Evolutionary conservation across 2,888 invertebrate genomes (phyloP).

Genomic region (Drosophila anomelani): DNA sequence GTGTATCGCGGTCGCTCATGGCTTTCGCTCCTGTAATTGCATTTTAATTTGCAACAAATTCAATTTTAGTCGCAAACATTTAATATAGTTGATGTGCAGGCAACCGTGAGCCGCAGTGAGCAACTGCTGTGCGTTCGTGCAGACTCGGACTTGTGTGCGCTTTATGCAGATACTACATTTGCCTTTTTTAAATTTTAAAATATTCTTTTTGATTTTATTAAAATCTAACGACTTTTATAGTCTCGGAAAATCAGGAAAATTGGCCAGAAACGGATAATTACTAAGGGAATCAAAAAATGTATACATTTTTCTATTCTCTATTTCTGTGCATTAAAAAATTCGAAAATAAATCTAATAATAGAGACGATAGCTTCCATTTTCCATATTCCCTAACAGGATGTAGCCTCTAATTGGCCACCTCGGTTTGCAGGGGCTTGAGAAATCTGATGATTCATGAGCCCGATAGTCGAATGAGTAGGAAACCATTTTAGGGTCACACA

Average conservation of each 20-base stretch:
- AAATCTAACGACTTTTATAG: too few species aligned
- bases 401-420: slow-evolving; percentile 2
- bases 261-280: too few species aligned
- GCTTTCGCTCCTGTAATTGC: slow-evolving; percentile 50
- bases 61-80: slow-evolving; percentile 54
- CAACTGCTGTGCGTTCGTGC: background rate
- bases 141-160: slow-evolving; percentile 14
- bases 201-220: too few species aligned
- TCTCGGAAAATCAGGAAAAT: too few species aligned
- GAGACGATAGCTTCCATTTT: background rate
- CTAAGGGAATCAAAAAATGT: too few species aligned
- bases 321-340: background rate
- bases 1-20: background rate
- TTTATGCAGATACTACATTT: background rate
- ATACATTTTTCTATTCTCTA: too few species aligned
- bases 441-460: slow-evolving; percentile 4
- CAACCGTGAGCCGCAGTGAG: slow-evolving; percentile 10
- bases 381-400: background rate
- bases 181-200: too few species aligned
- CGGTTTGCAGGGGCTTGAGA: background rate
- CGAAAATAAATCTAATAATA: slow-evolving; percentile 3
- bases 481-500: background rate
- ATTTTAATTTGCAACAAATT: slow-evolving; percentile 71
- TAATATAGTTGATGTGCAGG: slow-evolving; percentile 21
- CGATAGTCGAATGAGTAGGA: background rate